A percentile compares a stretch with the other conserved stretches of the same genome.
Conservation (phyloP, 2,888 invertebrate genomes). For the Selenia dentaria region DNA sequence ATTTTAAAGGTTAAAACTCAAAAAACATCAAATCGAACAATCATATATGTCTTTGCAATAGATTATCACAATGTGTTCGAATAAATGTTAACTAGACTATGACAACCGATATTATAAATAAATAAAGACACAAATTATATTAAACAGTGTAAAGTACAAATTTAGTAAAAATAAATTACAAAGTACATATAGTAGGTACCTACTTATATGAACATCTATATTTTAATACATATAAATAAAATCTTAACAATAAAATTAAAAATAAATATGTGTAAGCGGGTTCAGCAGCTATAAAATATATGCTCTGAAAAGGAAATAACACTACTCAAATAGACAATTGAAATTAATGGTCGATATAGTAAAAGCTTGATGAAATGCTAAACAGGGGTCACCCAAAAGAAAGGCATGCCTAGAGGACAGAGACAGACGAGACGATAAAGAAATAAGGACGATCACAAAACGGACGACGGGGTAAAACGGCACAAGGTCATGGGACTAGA, state of each 20-base stretch:
- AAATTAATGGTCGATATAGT: conserved; percentile 24
- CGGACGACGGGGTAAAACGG: conserved; percentile 47
- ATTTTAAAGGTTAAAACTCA: too few species aligned
- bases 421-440: conserved; percentile 38
- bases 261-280: conserved; percentile 41
- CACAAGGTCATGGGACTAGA: conserved; percentile 40
- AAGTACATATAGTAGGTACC: conserved; percentile 13
- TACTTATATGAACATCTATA: conserved; percentile 11
- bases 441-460: conserved; percentile 50
- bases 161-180: conserved; percentile 8
- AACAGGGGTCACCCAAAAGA: conserved; percentile 52
- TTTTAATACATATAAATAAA: conserved; percentile 34
- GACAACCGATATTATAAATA: conserved; percentile 5
- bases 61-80: too few species aligned
- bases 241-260: conserved; percentile 16
- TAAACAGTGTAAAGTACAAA: conserved; percentile 4
- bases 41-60: too few species aligned
- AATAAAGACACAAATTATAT: neutral
- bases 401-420: conserved; percentile 60
- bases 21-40: too few species aligned
- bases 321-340: neutral
- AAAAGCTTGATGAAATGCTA: conserved; percentile 45
- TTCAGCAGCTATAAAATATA: conserved; percentile 37
- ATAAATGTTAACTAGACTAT: too few species aligned
- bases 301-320: conserved; percentile 25